These are phyloP conservation scores for Neogobius melanostomus DNA, from an alignment of 2,113 vertebrate genomes.

Conservation along the genomic window DNA sequence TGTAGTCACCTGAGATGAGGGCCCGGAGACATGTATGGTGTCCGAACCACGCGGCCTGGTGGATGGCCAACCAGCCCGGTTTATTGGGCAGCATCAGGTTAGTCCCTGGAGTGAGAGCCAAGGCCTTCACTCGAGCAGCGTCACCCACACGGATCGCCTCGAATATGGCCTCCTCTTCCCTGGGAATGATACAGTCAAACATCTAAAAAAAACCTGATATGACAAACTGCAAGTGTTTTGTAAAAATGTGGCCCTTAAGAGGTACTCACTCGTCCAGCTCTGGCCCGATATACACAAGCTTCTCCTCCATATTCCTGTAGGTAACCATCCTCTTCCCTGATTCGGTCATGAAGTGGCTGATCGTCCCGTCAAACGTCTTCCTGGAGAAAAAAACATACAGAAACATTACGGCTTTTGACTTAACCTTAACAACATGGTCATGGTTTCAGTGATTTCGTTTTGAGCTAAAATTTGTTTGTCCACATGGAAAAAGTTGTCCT, in stretches of 20 bases:
- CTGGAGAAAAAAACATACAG: conserved; percentile 33
- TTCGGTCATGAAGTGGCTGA: conserved; percentile 70
- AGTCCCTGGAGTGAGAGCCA: conserved; percentile 72
- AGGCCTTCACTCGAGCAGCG: conserved; percentile 67
- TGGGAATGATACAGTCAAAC: conserved; percentile 16
- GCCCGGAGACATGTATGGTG: conserved; percentile 81
- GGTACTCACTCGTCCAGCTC: conserved; percentile 81
- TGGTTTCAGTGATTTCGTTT: not conserved
- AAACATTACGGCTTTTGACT: not conserved
- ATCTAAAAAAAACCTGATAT: not conserved
- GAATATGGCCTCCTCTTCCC: conserved; percentile 69
- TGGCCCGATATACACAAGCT: conserved; percentile 64
- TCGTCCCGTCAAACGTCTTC: conserved; percentile 43
- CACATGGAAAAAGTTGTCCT: no score
- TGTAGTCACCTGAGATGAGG: conserved; percentile 79
- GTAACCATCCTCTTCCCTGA: conserved; percentile 78
- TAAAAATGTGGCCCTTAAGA: not conserved
- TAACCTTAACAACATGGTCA: not conserved
- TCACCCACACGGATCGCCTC: conserved; percentile 63
- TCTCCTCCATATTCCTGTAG: conserved; percentile 77
- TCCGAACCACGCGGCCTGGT: conserved; percentile 87
- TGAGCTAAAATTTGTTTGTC: no score
- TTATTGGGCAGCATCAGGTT: conserved; percentile 80
- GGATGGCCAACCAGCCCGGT: conserved; percentile 88
- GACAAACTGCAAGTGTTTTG: not conserved